Conservation (phyloP, 1,140 invertebrate genomes). For the Lycorma delicatula region DNA sequence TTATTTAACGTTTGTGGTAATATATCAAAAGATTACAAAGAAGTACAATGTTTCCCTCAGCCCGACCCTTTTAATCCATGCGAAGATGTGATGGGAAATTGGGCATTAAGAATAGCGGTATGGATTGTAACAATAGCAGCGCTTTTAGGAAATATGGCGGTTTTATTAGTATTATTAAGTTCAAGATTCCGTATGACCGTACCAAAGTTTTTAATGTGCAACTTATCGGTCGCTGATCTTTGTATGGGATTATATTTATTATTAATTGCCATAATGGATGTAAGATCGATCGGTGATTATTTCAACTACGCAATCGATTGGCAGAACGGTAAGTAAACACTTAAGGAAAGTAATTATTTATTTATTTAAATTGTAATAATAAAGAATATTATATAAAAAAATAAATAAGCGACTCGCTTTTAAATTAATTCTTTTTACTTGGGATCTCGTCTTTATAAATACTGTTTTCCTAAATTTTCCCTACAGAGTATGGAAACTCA, state of each 20-base stretch:
- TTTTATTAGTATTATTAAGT: conserved; percentile 62
- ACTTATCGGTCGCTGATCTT: conserved; percentile 77
- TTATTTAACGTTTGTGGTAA: too few species aligned
- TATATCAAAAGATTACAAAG: conserved; percentile 40
- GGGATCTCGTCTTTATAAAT: too few species aligned
- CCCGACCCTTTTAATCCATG: conserved; percentile 59
- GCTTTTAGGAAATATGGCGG: conserved; percentile 62
- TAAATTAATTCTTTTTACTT: too few species aligned
- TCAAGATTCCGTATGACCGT: conserved; percentile 53
- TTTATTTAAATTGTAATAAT: too few species aligned
- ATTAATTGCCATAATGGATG: conserved; percentile 71
- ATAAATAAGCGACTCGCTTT: too few species aligned
- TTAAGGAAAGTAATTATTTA: too few species aligned
- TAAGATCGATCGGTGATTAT: conserved; percentile 71
- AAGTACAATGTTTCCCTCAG: conserved; percentile 50
- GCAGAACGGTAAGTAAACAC: conserved; percentile 59
- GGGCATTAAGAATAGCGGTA: conserved; percentile 38
- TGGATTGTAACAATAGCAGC: conserved; percentile 52
- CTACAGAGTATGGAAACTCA: too few species aligned
- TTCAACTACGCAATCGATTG: conserved; percentile 85
- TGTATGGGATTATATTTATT: conserved; percentile 79
- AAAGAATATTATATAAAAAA: too few species aligned
- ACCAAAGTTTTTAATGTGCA: conserved; percentile 79
- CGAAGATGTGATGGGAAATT: conserved; percentile 54
- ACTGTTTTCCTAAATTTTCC: too few species aligned